phyloP scores from a whole-genome alignment of 1,140 invertebrate species.

The Drosophila parvula region DNA sequence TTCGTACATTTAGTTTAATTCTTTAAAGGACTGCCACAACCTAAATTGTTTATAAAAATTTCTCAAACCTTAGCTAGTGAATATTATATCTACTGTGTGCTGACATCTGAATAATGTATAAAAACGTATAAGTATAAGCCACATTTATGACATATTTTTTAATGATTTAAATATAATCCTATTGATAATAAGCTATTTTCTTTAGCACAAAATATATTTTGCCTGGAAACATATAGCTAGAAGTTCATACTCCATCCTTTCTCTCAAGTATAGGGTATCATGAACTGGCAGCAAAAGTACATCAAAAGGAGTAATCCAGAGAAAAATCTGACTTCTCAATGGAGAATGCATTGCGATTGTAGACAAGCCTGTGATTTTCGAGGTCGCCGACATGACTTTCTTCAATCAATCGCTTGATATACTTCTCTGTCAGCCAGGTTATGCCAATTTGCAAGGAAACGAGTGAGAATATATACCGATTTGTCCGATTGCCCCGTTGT shows the following conservation, averaged over 20 bases:
- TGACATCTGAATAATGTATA: not conserved
- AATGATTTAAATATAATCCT: too few species aligned
- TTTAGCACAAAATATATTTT: not conserved
- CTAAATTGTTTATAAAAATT: too few species aligned
- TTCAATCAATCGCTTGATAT: not conserved
- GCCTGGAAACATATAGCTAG: not conserved
- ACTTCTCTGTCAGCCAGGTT: not conserved
- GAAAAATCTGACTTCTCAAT: conserved; percentile 1
- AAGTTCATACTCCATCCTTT: not conserved
- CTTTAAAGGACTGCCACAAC: too few species aligned
- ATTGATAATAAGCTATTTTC: too few species aligned
- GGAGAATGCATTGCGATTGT: conserved; percentile 2
- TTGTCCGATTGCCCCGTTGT: too few species aligned
- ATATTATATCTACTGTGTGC: too few species aligned
- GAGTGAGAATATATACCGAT: too few species aligned
- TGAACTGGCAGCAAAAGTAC: not conserved
- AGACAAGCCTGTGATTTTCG: conserved; percentile 2
- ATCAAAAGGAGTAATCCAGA: conserved; percentile 8
- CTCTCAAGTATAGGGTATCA: not conserved
- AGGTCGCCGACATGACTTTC: not conserved
- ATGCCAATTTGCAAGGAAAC: too few species aligned
- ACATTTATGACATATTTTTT: too few species aligned
- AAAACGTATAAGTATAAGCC: too few species aligned
- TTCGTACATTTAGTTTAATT: not conserved
- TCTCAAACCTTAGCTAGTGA: too few species aligned